Evolutionary conservation across 2,113 vertebrate genomes (phyloP).

Genomic region (Labeo catla): DNA sequence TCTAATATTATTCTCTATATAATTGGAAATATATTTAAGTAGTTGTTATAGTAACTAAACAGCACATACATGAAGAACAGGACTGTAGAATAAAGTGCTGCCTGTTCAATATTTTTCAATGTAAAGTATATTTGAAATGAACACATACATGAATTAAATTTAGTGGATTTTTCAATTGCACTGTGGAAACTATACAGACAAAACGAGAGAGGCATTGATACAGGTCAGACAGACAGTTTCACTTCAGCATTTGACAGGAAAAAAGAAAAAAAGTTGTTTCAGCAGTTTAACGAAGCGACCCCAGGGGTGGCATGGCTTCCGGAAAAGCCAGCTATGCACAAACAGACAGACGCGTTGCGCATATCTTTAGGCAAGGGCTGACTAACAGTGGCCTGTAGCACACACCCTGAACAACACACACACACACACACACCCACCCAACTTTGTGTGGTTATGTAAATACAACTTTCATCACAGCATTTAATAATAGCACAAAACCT

Average conservation of each 20-base stretch:
- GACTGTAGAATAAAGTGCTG: no score
- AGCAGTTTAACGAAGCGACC: conserved; percentile 56
- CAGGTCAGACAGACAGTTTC: conserved; percentile 53
- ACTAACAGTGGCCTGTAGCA: conserved; percentile 48
- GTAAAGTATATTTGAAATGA: not conserved
- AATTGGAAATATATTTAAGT: no score
- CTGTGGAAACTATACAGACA: not conserved
- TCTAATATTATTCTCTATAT: no score
- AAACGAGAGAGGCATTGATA: conserved; percentile 33
- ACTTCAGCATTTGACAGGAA: conserved; percentile 45
- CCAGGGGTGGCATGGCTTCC: conserved; percentile 48
- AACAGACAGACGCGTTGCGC: conserved; percentile 47
- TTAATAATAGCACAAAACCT: conserved; percentile 58
- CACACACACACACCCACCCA: conserved; percentile 46
- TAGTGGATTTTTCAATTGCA: not conserved
- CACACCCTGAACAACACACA: conserved; percentile 58
- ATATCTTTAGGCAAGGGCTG: conserved; percentile 38
- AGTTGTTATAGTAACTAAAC: no score
- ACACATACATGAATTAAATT: not conserved
- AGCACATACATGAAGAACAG: no score
- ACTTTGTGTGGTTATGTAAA: conserved; percentile 26
- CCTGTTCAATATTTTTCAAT: not conserved
- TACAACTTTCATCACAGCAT: conserved; percentile 48
- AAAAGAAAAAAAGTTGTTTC: conserved; percentile 47
- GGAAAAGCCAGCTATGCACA: conserved; percentile 61